Conservation (phyloP, 2,113 vertebrate species). For the Hippocampus abdominalis region DNA sequence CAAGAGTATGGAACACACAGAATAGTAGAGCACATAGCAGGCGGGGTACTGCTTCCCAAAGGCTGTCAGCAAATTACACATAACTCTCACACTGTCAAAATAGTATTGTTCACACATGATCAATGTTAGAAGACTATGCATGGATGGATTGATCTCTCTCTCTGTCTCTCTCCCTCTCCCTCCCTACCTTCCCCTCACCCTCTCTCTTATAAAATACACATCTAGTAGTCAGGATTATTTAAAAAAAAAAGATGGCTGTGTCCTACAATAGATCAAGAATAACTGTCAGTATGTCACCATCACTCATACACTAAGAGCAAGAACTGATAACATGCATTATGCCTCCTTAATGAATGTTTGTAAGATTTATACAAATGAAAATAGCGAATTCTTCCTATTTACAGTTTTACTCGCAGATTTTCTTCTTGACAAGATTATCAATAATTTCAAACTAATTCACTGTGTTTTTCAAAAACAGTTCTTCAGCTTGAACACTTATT, state of each 20-base stretch:
- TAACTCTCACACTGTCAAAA: not conserved
- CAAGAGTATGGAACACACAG: conserved; percentile 32
- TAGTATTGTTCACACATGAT: not conserved
- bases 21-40: conserved; percentile 11
- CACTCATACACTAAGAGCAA: not conserved
- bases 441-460: not conserved
- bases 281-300: not conserved
- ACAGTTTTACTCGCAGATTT: not conserved
- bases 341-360: not conserved
- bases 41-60: not conserved
- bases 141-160: no score
- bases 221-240: not conserved
- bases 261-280: not conserved
- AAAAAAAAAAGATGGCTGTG: conserved; percentile 6
- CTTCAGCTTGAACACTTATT: not conserved
- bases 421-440: not conserved
- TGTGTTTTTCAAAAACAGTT: not conserved
- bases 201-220: no score
- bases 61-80: not conserved
- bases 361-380: not conserved
- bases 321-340: not conserved
- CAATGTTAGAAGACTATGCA: no score
- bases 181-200: no score
- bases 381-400: not conserved
- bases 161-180: no score